Conservation (phyloP, 2,888 invertebrate species). For the Clostera curtula region DNA sequence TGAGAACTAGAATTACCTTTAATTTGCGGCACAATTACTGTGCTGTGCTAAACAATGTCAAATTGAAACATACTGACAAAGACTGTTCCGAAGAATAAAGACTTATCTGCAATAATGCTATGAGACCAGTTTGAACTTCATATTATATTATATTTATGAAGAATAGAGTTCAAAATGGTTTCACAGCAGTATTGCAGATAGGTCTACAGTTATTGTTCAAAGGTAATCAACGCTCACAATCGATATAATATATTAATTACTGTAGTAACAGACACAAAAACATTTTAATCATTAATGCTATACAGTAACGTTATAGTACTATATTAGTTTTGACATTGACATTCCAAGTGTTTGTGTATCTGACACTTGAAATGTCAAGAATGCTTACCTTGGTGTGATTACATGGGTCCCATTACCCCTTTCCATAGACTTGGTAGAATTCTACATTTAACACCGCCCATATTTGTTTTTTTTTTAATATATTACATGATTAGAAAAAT, state of each 20-base stretch:
- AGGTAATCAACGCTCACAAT: conserved; percentile 31
- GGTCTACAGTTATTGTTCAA: conserved; percentile 11
- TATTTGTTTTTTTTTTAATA: conserved; percentile 13
- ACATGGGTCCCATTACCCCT: conserved; percentile 52
- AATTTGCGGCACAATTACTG: conserved; percentile 3
- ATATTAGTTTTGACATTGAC: conserved; percentile 15
- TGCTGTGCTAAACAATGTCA: neutral
- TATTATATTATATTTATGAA: too few relatives aligned
- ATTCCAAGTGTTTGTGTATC: conserved; percentile 14
- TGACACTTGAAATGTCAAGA: conserved; percentile 7
- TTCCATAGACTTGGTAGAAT: conserved; percentile 12
- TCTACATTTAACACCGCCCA: conserved; percentile 19
- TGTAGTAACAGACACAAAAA: conserved; percentile 54
- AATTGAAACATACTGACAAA: too few relatives aligned
- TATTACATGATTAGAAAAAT: too few relatives aligned
- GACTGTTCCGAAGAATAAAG: too few relatives aligned
- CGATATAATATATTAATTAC: too few relatives aligned
- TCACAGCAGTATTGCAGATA: too few relatives aligned
- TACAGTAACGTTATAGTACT: conserved; percentile 25
- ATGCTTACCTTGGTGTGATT: conserved; percentile 29
- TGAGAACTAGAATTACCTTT: conserved; percentile 30
- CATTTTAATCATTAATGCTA: conserved; percentile 27
- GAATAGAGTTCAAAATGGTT: too few relatives aligned
- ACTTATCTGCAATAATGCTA: too few relatives aligned
- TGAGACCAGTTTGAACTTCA: too few relatives aligned